These are phyloP conservation scores for Sebastes nivosus DNA, from an alignment of 2,797 vertebrate species.

Conservation along the genomic window DNA sequence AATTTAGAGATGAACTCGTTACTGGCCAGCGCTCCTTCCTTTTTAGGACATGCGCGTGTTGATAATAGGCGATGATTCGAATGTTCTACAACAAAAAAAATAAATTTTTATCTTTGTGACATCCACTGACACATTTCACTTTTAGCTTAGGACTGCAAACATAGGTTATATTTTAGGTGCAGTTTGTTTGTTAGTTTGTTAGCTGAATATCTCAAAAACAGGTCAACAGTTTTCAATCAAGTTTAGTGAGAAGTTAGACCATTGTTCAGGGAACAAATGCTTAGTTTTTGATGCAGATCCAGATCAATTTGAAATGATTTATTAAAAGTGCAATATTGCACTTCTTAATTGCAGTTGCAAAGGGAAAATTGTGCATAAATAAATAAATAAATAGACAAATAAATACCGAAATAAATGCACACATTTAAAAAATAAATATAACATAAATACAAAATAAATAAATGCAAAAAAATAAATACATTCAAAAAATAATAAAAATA, in stretches of 20 bases:
- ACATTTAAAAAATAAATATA: too few species aligned
- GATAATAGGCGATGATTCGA: conserved; percentile 55
- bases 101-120: background rate
- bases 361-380: too few species aligned
- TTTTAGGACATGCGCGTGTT: conserved; percentile 69
- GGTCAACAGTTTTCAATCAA: background rate
- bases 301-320: background rate
- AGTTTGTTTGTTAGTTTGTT: background rate
- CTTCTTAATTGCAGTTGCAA: background rate
- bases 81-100: conserved; percentile 61
- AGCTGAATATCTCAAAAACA: background rate
- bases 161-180: background rate
- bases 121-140: background rate
- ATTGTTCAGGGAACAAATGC: background rate
- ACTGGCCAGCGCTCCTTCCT: conserved; percentile 80
- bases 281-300: background rate
- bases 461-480: too few species aligned
- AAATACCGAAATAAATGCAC: rapidly evolving
- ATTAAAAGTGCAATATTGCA: background rate
- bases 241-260: background rate
- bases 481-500: too few species aligned
- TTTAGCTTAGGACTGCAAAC: background rate
- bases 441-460: too few species aligned
- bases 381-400: too few species aligned
- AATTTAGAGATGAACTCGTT: conserved; percentile 83